Percentiles rank a stretch among this genome's conserved stretches.
These are phyloP conservation scores for Odocoileus virginianus DNA, from an alignment of 2,113 vertebrate genomes.

Conservation along the genomic window DNA sequence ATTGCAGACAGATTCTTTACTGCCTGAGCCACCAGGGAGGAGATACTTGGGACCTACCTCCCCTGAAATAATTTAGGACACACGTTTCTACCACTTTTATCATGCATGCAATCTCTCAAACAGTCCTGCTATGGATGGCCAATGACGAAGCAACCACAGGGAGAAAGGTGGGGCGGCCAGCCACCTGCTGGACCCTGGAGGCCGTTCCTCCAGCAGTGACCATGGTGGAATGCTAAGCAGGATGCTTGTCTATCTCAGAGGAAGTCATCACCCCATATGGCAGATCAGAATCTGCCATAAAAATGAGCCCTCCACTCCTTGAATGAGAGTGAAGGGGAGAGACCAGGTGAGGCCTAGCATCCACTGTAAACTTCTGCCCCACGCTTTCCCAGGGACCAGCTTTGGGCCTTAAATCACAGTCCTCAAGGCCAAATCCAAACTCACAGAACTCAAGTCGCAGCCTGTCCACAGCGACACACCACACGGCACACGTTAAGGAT, in stretches of 20 bases:
- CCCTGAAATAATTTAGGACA: neutral
- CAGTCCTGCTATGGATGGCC: accelerated
- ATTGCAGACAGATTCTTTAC: neutral
- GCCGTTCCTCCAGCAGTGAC: neutral
- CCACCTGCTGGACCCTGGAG: accelerated
- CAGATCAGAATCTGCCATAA: neutral
- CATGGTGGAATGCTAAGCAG: neutral
- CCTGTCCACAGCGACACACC: accelerated
- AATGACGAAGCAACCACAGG: accelerated
- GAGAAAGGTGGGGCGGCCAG: accelerated
- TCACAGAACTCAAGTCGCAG: accelerated
- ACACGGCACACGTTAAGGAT: accelerated
- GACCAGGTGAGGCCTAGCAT: neutral
- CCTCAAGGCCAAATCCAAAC: neutral
- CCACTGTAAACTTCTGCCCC: neutral
- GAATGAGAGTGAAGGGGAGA: neutral
- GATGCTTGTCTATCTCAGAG: neutral
- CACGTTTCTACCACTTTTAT: accelerated
- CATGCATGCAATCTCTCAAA: accelerated
- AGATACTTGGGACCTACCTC: neutral
- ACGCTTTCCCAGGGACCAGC: neutral
- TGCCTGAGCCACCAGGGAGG: neutral
- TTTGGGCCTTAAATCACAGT: accelerated
- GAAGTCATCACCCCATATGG: neutral
- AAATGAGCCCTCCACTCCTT: neutral